Percentiles rank a stretch among this genome's conserved stretches.
Evolutionary conservation across 2,888 invertebrate species (phyloP).

Genomic region (Drosophila villosipedis): DNA sequence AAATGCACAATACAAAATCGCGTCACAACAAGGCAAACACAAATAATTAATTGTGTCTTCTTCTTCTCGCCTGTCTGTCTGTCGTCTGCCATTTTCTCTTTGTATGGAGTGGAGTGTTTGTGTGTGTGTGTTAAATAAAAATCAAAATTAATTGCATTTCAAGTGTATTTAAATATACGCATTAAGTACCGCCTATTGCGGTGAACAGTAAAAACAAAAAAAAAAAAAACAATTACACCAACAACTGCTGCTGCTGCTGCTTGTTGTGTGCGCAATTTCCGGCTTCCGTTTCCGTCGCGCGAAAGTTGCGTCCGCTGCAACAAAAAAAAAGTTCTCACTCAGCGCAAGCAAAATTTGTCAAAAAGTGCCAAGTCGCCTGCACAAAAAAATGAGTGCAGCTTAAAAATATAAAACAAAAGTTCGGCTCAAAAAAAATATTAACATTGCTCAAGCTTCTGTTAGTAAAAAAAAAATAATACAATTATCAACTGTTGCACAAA

Average conservation of each 20-base stretch:
- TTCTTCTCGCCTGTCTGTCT: slow-evolving; percentile 22
- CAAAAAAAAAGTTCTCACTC: slow-evolving; percentile 30
- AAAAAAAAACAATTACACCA: slow-evolving; percentile 33
- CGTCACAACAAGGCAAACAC: slow-evolving; percentile 66
- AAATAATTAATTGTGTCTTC: slow-evolving; percentile 58
- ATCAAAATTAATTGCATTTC: slow-evolving; percentile 76
- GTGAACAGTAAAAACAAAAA: slow-evolving; percentile 50
- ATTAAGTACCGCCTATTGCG: slow-evolving; percentile 48
- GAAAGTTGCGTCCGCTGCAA: slow-evolving; percentile 44
- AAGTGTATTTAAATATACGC: slow-evolving; percentile 73
- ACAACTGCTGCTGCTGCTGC: slow-evolving; percentile 34
- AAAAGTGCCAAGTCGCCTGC: slow-evolving; percentile 26
- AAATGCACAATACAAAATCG: slow-evolving; percentile 53
- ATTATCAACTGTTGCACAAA: slow-evolving; percentile 16
- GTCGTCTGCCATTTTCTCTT: not conserved
- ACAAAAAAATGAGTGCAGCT: slow-evolving; percentile 5
- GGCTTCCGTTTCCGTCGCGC: slow-evolving; percentile 69
- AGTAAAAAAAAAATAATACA: slow-evolving; percentile 10
- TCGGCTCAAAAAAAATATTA: not conserved
- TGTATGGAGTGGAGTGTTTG: slow-evolving; percentile 14
- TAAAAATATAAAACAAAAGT: slow-evolving; percentile 1
- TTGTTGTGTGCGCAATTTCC: slow-evolving; percentile 81
- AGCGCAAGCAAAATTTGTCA: slow-evolving; percentile 37
- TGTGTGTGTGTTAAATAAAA: slow-evolving; percentile 49
- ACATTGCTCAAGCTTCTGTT: slow-evolving; percentile 10